phyloP scores from a whole-genome alignment of 2,113 vertebrate species.

The Ictidomys tridecemlineatus region DNA sequence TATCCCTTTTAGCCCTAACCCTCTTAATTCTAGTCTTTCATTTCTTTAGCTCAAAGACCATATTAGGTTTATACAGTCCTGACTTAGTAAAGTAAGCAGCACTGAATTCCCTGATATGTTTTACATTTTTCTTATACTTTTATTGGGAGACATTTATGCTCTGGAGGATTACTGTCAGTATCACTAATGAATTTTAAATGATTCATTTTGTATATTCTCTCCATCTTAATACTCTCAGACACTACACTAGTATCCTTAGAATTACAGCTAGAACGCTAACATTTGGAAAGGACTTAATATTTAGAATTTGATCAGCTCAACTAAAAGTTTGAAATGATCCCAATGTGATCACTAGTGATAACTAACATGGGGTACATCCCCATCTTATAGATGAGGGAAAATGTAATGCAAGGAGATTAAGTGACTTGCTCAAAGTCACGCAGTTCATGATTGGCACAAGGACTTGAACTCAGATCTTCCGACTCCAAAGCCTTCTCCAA shows the following conservation, averaged over 20 bases:
- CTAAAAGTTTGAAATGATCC: neutral
- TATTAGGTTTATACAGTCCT: neutral
- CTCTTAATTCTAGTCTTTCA: neutral
- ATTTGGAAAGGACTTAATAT: conserved; percentile 13
- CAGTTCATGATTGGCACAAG: neutral
- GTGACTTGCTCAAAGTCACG: neutral
- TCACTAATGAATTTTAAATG: neutral
- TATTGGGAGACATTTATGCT: neutral
- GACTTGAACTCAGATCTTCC: conserved; percentile 13
- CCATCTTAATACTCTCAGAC: neutral
- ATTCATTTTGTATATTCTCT: conserved; percentile 35
- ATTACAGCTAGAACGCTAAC: neutral
- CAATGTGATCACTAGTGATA: neutral
- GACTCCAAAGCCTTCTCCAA: neutral
- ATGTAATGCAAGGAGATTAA: neutral
- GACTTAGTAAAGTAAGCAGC: neutral
- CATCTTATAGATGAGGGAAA: neutral
- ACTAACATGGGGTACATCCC: neutral
- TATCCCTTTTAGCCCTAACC: conserved; percentile 25
- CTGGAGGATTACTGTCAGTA: conserved; percentile 5
- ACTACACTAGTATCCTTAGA: neutral
- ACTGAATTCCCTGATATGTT: neutral
- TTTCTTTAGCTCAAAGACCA: conserved; percentile 17
- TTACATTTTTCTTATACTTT: neutral
- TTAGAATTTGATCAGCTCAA: neutral